Evolutionary conservation across 2,113 vertebrate genomes (phyloP).

Genomic region (Phycodurus eques): DNA sequence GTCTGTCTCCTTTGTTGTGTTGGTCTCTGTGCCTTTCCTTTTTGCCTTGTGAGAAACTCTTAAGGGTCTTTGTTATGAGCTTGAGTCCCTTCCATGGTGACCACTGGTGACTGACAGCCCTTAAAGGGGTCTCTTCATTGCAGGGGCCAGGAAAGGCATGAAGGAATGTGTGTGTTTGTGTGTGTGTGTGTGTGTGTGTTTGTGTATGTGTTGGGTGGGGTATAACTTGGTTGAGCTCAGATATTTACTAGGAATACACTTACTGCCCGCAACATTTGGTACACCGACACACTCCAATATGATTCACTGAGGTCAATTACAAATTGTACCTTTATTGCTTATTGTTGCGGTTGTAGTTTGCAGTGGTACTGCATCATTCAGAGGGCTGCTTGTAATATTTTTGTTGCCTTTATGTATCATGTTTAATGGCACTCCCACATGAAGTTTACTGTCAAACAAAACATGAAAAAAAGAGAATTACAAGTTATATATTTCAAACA

Average conservation of each 20-base stretch:
- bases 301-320: not conserved
- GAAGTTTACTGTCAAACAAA: too few species aligned
- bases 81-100: conserved; percentile 62
- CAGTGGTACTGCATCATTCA: not conserved
- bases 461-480: too few species aligned
- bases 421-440: too few species aligned
- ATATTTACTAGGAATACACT: not conserved
- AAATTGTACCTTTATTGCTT: not conserved
- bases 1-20: conserved; percentile 56
- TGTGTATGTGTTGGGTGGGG: conserved; percentile 1
- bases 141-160: conserved; percentile 47
- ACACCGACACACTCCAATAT: not conserved
- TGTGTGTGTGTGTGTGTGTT: too few species aligned
- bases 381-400: not conserved
- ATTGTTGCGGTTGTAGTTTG: not conserved
- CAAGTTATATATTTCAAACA: too few species aligned
- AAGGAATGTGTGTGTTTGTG: conserved; percentile 40
- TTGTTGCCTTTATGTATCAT: not conserved
- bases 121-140: conserved; percentile 64
- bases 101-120: conserved; percentile 62
- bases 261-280: not conserved
- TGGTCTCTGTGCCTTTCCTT: conserved; percentile 49
- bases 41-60: conserved; percentile 65
- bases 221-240: not conserved
- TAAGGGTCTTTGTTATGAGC: conserved; percentile 61